A percentile compares a stretch with the other conserved stretches of the same genome.
Conservation (phyloP, 2,113 vertebrate species). For the Upupa epops region DNA sequence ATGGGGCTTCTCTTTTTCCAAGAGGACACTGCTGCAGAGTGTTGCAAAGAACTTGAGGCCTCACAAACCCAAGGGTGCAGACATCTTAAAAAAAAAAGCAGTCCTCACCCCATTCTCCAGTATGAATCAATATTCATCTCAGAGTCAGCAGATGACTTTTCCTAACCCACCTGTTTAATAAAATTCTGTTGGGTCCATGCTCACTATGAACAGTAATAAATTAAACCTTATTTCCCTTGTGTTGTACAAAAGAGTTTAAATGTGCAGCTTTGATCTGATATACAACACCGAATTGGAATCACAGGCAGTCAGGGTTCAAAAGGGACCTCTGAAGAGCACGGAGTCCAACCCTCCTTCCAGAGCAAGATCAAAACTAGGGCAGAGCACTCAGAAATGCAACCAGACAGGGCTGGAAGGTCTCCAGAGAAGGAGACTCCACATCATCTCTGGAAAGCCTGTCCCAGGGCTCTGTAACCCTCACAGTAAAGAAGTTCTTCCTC, state of each 20-base stretch:
- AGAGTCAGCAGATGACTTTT: not conserved
- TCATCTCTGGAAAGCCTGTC: too few relatives aligned
- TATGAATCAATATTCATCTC: not conserved
- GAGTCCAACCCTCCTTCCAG: too few relatives aligned
- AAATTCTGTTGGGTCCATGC: not conserved
- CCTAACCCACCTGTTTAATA: not conserved
- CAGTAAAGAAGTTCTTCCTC: too few relatives aligned
- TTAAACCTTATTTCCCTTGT: not conserved
- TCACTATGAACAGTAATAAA: not conserved
- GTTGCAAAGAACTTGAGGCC: not conserved
- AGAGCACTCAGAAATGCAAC: too few relatives aligned
- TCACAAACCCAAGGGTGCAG: not conserved
- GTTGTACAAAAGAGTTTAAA: not conserved
- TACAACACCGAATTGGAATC: not conserved
- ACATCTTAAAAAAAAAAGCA: not conserved
- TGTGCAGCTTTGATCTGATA: not conserved
- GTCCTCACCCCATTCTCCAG: not conserved
- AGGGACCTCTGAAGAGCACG: too few relatives aligned
- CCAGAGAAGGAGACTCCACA: too few relatives aligned
- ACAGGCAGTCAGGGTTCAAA: too few relatives aligned
- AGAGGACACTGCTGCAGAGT: not conserved
- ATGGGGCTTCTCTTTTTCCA: not conserved
- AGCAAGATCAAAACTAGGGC: too few relatives aligned
- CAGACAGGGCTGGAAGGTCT: too few relatives aligned
- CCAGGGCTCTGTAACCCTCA: too few relatives aligned